Evolutionary conservation across 2,797 vertebrate species (phyloP).

Genomic region (Pseudomugil tenellus): DNA sequence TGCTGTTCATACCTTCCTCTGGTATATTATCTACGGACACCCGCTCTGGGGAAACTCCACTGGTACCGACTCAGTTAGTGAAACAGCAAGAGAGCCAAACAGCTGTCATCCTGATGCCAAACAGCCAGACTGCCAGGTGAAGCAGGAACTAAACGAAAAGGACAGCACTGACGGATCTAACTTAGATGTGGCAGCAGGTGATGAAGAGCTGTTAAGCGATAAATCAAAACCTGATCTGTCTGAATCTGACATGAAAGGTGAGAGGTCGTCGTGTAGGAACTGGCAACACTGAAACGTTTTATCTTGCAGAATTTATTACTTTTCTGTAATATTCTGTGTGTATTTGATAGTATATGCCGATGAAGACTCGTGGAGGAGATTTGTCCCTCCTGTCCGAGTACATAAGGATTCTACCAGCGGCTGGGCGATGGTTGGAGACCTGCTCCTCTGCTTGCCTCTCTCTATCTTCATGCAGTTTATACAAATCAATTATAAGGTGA

Average conservation of each 20-base stretch:
- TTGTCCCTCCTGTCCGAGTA: conserved; percentile 84
- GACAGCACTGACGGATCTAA: conserved; percentile 25
- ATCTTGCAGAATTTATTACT: neutral
- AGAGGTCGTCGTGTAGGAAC: neutral
- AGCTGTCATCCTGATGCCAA: neutral
- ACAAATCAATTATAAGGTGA: conserved; percentile 94
- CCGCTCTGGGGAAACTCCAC: conserved; percentile 56
- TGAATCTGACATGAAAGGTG: conserved; percentile 59
- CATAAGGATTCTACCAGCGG: conserved; percentile 87
- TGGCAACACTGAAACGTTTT: neutral
- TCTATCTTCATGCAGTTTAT: conserved; percentile 92
- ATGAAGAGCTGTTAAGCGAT: conserved; percentile 44
- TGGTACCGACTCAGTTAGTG: neutral
- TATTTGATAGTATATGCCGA: conserved; percentile 84
- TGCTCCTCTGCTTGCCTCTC: conserved; percentile 92
- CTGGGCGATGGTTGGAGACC: conserved; percentile 91
- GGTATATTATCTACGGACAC: conserved; percentile 92
- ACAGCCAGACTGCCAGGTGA: neutral
- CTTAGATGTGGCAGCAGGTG: conserved; percentile 18
- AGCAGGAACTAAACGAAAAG: conserved; percentile 3
- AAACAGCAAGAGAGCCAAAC: neutral
- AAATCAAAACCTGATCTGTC: neutral
- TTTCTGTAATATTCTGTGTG: neutral
- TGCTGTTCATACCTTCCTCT: conserved; percentile 89
- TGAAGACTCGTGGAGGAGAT: conserved; percentile 88